Conservation (phyloP, 2,797 vertebrate genomes). For the Catharus ustulatus region DNA sequence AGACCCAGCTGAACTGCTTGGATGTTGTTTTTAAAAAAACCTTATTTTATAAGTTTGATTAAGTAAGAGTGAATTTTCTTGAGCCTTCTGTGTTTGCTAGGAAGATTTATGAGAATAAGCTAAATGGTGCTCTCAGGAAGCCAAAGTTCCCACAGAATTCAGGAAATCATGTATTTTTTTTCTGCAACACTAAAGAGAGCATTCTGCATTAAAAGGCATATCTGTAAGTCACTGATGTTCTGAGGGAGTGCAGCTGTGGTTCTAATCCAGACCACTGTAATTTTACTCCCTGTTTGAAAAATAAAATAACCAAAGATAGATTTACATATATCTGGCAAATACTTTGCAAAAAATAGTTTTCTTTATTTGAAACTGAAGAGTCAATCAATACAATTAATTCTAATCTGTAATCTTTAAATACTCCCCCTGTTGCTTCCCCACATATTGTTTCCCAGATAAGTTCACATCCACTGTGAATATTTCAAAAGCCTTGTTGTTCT, state of each 20-base stretch:
- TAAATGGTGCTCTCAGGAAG: conserved; percentile 69
- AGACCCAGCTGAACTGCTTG: not conserved
- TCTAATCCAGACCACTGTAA: conserved; percentile 48
- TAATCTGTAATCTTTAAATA: not conserved
- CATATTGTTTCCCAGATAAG: not conserved
- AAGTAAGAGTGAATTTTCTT: conserved; percentile 63
- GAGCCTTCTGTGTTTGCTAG: conserved; percentile 42
- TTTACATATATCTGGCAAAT: not conserved
- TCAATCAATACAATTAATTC: conserved; percentile 9
- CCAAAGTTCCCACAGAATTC: conserved; percentile 65
- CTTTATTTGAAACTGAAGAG: not conserved
- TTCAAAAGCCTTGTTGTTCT: not conserved
- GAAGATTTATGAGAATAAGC: conserved; percentile 76
- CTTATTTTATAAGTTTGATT: conserved; percentile 55
- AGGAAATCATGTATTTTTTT: conserved; percentile 72
- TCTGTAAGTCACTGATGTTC: conserved; percentile 61
- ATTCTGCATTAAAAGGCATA: conserved; percentile 69
- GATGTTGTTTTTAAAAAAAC: conserved; percentile 26
- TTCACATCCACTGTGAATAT: not conserved
- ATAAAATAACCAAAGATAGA: not conserved
- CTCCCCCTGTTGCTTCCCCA: not conserved
- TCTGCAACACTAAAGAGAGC: conserved; percentile 44
- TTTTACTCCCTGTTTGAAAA: conserved; percentile 38
- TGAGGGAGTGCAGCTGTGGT: conserved; percentile 66
- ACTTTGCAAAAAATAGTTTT: not conserved